Percentiles rank a stretch among this genome's conserved stretches.
Evolutionary conservation across 2,113 vertebrate species (phyloP).

Genomic region (Pycnonotus jocosus): DNA sequence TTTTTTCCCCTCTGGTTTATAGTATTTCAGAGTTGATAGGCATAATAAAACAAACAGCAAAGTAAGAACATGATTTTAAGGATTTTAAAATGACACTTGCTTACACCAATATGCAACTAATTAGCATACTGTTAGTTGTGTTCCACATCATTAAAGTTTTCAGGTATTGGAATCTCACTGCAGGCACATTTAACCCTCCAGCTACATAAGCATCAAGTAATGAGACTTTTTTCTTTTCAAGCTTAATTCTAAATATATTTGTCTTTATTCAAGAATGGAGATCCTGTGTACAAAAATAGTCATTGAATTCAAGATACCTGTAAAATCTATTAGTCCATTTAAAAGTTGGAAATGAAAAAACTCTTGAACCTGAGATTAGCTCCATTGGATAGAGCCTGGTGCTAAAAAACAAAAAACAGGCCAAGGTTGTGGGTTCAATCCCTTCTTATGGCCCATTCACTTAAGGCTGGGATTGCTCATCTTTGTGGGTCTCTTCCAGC

Average conservation of each 20-base stretch:
- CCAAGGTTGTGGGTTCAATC: neutral
- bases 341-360: neutral
- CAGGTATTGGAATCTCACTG: neutral
- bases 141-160: neutral
- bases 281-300: neutral
- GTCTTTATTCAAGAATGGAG: neutral
- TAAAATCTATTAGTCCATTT: neutral
- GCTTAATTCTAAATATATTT: neutral
- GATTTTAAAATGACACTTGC: neutral
- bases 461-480: neutral
- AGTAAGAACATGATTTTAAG: neutral
- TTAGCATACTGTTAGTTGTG: neutral
- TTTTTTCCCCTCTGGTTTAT: neutral
- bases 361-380: neutral
- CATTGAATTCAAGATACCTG: neutral
- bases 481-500: neutral
- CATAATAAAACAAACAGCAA: neutral
- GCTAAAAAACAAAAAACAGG: neutral
- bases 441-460: neutral
- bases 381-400: neutral
- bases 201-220: neutral
- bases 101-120: neutral
- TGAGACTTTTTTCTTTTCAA: neutral
- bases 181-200: neutral
- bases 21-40: neutral